These are phyloP conservation scores for Athripsodes cinereus DNA, from an alignment of 2,888 invertebrate species.

Conservation along the genomic window DNA sequence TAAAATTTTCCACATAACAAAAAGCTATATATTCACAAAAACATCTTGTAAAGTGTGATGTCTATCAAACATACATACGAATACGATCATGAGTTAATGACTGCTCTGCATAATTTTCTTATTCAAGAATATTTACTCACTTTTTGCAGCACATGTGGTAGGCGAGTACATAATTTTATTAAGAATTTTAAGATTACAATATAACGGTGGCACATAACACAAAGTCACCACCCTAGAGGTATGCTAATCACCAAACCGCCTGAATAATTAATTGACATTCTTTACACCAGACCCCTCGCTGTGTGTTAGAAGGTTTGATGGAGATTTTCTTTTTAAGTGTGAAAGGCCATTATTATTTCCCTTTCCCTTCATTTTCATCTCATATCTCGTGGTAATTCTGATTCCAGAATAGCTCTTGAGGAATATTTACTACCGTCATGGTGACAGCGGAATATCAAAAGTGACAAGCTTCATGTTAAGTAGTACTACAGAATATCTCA, in stretches of 20 bases:
- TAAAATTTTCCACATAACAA: too few species aligned
- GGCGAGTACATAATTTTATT: too few species aligned
- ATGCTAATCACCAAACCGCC: conserved; percentile 28
- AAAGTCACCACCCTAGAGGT: conserved; percentile 19
- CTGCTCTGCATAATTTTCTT: too few species aligned
- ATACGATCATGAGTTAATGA: too few species aligned
- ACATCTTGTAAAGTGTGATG: too few species aligned
- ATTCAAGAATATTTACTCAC: too few species aligned
- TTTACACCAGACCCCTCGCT: conserved; percentile 27
- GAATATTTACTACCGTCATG: neutral
- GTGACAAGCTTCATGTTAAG: too few species aligned
- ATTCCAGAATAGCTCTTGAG: neutral
- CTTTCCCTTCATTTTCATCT: neutral
- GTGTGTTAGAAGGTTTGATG: conserved; percentile 28
- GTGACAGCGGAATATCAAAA: neutral
- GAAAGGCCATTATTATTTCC: conserved; percentile 26
- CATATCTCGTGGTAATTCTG: neutral
- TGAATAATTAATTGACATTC: conserved; percentile 29
- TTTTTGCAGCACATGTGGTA: too few species aligned
- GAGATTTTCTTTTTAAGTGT: conserved; percentile 26
- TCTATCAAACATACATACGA: too few species aligned
- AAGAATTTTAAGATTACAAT: neutral
- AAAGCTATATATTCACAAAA: too few species aligned
- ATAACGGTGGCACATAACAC: neutral
- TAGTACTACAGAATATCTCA: too few species aligned